phyloP scores from a whole-genome alignment of 2,113 vertebrate genomes.

The Callipepla californica region DNA sequence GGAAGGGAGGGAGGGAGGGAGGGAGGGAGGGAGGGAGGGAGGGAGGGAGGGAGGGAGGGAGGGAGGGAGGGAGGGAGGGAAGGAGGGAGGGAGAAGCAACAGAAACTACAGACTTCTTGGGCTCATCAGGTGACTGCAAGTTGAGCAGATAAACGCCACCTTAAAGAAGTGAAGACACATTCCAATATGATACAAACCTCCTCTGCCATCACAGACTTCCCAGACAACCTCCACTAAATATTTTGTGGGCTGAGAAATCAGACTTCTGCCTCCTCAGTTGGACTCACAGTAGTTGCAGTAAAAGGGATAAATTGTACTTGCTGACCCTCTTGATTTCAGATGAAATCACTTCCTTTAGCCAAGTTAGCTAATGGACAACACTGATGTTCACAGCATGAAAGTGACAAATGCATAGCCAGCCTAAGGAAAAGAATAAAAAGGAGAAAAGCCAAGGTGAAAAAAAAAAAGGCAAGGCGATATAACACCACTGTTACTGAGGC shows the following conservation, averaged over 20 bases:
- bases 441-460: background rate
- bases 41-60: too few species aligned
- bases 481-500: background rate
- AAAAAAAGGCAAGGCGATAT: background rate
- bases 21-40: too few species aligned
- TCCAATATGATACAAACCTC: accelerated
- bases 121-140: background rate
- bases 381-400: background rate
- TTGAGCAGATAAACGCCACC: background rate
- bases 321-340: background rate
- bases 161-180: accelerated
- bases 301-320: background rate
- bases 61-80: too few species aligned
- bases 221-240: accelerated
- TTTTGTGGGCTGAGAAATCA: accelerated
- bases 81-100: too few species aligned
- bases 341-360: background rate
- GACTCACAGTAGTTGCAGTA: accelerated
- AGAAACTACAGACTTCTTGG: background rate
- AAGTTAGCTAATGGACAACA: background rate
- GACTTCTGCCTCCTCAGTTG: background rate
- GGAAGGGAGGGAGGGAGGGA: too few species aligned
- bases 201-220: accelerated
- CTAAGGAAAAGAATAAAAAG: background rate
- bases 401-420: background rate